Percentiles rank a stretch among this genome's conserved stretches.
These are phyloP conservation scores for Acanthurus leucopareius DNA, from an alignment of 2,797 vertebrate genomes.

Conservation along the genomic window DNA sequence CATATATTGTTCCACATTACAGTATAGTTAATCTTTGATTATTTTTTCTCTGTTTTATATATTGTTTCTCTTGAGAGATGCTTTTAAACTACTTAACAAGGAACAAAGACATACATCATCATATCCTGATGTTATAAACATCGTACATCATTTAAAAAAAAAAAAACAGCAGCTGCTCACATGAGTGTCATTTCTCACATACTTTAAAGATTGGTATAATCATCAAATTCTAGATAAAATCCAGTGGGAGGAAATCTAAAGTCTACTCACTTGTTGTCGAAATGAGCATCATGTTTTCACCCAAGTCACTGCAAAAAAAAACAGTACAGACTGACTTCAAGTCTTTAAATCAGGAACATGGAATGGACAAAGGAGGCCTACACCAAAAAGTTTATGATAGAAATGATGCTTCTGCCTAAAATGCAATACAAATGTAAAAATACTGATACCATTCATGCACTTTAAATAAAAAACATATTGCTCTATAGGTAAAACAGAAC, in stretches of 20 bases:
- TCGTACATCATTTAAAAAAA: neutral
- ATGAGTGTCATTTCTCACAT: neutral
- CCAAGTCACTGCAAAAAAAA: slow-evolving; percentile 57
- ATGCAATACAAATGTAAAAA: neutral
- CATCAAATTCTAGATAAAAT: neutral
- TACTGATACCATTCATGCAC: neutral
- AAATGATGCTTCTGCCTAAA: neutral
- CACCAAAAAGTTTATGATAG: neutral
- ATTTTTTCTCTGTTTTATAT: neutral
- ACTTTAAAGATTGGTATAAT: neutral
- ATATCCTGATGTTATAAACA: neutral
- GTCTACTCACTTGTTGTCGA: slow-evolving; percentile 73
- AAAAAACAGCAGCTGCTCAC: neutral
- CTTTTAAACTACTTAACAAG: neutral
- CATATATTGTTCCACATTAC: neutral
- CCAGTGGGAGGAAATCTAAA: neutral
- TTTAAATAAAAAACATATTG: neutral
- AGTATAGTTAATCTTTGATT: neutral
- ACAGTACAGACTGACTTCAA: neutral
- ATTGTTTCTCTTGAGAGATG: neutral
- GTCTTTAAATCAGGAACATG: neutral
- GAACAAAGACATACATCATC: neutral
- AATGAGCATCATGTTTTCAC: slow-evolving; percentile 72
- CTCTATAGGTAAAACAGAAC: neutral
- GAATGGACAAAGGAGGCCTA: too few relatives aligned